A percentile compares a stretch with the other conserved stretches of the same genome.
Evolutionary conservation across 2,888 invertebrate genomes (phyloP).

Genomic region (Parasteatoda lunata): DNA sequence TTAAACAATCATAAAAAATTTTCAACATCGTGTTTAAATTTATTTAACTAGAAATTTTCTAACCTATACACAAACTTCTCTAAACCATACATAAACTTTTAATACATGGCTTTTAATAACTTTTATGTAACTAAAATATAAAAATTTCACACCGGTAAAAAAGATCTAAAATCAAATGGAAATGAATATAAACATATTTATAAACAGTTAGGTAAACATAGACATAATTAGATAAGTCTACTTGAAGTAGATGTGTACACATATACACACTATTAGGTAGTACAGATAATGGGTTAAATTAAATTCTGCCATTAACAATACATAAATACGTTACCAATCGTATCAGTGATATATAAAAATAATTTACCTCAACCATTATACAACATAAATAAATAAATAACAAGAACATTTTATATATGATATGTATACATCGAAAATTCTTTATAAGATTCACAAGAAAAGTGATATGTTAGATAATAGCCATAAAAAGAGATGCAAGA

Average conservation of each 20-base stretch:
- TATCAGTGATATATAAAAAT: constrained; percentile 67
- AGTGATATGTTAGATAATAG: too few species aligned
- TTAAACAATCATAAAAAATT: background rate
- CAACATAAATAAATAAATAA: constrained; percentile 67
- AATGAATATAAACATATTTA: constrained; percentile 25
- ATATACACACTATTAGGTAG: constrained; percentile 36
- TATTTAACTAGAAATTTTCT: constrained; percentile 63
- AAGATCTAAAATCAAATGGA: constrained; percentile 35
- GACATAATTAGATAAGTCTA: constrained; percentile 26
- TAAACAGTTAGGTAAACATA: constrained; percentile 31
- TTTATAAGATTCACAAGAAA: too few species aligned
- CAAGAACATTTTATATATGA: constrained; percentile 64
- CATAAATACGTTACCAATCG: constrained; percentile 64
- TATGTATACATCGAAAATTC: background rate
- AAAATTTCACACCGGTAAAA: constrained; percentile 49
- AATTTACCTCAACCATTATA: constrained; percentile 66
- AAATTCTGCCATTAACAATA: constrained; percentile 62
- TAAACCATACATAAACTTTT: constrained; percentile 62
- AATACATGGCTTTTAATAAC: constrained; percentile 63
- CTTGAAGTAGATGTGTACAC: background rate
- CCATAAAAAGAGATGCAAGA: too few species aligned
- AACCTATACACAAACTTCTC: constrained; percentile 60
- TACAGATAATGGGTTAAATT: constrained; percentile 45
- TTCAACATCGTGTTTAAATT: constrained; percentile 48
- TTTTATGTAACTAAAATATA: constrained; percentile 51